phyloP scores from a whole-genome alignment of 2,113 vertebrate species.

The Himantopus leucocephalus region DNA sequence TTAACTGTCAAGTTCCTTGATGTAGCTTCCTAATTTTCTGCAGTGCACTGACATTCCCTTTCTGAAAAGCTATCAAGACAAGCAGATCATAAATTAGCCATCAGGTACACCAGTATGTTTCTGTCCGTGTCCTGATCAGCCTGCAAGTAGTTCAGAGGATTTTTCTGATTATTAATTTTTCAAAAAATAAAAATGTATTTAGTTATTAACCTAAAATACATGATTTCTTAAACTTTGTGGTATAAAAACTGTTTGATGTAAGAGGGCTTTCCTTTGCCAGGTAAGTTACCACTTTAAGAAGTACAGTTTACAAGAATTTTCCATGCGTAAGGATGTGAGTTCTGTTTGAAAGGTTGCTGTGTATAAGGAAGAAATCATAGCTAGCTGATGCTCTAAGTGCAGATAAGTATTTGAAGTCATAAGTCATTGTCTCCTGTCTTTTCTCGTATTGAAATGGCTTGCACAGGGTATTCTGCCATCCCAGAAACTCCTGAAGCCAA shows the following conservation, averaged over 20 bases:
- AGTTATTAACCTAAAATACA: neutral
- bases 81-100: neutral
- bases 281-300: neutral
- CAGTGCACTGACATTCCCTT: neutral
- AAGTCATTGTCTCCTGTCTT: neutral
- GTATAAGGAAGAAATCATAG: neutral
- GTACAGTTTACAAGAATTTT: neutral
- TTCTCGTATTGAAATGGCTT: neutral
- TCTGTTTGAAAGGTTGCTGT: neutral
- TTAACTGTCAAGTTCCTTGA: neutral
- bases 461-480: slow-evolving; percentile 64
- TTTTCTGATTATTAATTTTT: neutral
- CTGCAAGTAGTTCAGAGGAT: neutral
- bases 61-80: neutral
- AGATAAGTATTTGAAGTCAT: neutral
- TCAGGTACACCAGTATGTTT: neutral
- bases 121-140: neutral
- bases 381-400: neutral
- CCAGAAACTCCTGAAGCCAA: slow-evolving; percentile 77
- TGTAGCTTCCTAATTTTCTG: neutral
- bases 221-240: neutral
- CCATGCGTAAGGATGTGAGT: neutral
- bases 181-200: neutral
- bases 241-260: neutral
- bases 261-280: neutral